Base-by-base conservation (phyloP, 2,113 vertebrate genomes). In the Eptatretus burgeri region DNA sequence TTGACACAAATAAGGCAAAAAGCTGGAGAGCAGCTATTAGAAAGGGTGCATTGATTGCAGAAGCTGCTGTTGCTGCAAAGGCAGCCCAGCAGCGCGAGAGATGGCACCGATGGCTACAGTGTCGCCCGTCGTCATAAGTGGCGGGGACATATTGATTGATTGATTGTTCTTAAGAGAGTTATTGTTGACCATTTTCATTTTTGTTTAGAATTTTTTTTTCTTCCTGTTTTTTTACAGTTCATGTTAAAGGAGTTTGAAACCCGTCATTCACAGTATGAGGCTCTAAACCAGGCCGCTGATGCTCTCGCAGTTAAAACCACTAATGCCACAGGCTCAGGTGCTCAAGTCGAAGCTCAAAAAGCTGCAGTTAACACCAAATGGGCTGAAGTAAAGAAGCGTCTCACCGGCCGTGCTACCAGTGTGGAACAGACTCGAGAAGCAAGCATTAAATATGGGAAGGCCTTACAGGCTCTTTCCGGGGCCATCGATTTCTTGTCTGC, bases 161-260 rank as follows among this genome's bases (percentile, higher is more conserved):
- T n/a, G n/a, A n/a, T 41, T 41, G 27, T 41, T 41, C 27, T 41
- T 41, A 41, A 41, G 27, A 41, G 27, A 41, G 27, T 41, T 41
- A 41, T 41, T 41, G 27, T 41, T 41, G 27, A 41, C 27, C 27
- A 41, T 41, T 41, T 41, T 41, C 27, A 41, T 50, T 51, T 50
- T 18, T 50, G 20, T 62, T 51, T 65, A 27, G 27, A 52, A 63
- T 10, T 5, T 7, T 27, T 51, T 53, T 10, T 65, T 16, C 62
- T 62, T 66, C n/a, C n/a, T n/a, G n/a, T 52, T 51, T 50, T 62
- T 14, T 77, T 74, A 9, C 73, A 98, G 93, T 93, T 98, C 75
- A 96, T 98, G 93, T 75, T 94, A 70, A 85, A 91, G 62, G 93
- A 98, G 78, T 98, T 98, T 68, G 86, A 98, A 74, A 79, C 88